Conservation (phyloP, 2,888 invertebrate genomes). For the Caenorhabditis afra region DNA sequence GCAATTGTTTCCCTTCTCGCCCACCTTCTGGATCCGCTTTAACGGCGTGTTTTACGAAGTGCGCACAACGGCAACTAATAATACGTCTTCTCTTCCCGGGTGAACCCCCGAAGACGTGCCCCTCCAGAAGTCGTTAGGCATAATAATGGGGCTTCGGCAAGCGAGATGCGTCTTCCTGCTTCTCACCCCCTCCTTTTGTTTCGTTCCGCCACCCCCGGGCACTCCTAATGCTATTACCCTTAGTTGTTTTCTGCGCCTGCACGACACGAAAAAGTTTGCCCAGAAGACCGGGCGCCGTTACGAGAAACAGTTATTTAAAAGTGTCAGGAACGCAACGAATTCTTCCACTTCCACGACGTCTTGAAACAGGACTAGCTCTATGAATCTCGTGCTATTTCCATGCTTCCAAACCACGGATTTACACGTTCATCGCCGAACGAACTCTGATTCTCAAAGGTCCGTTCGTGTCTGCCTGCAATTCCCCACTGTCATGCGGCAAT, state of each 20-base stretch:
- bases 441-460: too few species aligned
- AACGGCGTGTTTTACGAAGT: conserved; percentile 53
- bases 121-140: conserved; percentile 38
- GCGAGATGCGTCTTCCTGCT: conserved; percentile 24
- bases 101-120: conserved; percentile 20
- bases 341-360: too few species aligned
- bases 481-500: too few species aligned
- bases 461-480: too few species aligned
- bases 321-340: too few species aligned
- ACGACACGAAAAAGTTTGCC: neutral
- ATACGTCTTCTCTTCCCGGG: too few species aligned
- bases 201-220: conserved; percentile 52
- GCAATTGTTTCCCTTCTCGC: conserved; percentile 7
- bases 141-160: conserved; percentile 27
- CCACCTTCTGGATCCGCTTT: conserved; percentile 32
- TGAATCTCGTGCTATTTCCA: too few species aligned
- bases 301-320: too few species aligned
- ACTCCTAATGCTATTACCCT: conserved; percentile 53
- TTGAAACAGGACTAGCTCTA: too few species aligned
- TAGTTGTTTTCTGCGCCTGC: conserved; percentile 39
- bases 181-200: conserved; percentile 28
- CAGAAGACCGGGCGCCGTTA: too few species aligned
- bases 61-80: conserved; percentile 25
- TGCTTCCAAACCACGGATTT: too few species aligned
- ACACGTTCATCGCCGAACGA: too few species aligned